Evolutionary conservation across 1,140 invertebrate species (phyloP), one percentile per base, ranked within the genome.

Genomic region (Drosophila sp.): DNA sequence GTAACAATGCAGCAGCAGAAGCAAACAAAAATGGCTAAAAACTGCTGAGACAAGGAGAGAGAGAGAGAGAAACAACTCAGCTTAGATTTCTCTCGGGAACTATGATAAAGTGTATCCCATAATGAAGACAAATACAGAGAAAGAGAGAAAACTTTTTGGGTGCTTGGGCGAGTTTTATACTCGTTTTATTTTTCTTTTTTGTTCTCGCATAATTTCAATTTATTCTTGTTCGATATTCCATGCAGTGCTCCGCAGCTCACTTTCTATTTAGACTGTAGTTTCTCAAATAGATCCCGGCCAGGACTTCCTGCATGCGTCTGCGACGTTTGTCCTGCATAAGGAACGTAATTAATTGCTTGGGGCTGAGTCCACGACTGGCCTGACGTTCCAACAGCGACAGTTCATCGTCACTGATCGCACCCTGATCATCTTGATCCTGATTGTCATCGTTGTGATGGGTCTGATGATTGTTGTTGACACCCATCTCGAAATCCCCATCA

Each of bases 61-160:
- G 17, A 17, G 17, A 17, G 17, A 17, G 58, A 54, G 66, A 64
- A 68, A 70, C 63, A 80, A 72, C 76, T 84, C 70, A 60, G 81
- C 80, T 84, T 80, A 77, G 80, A 84, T 84, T 84, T 84, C 80
- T 80, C 81, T 29, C 7, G 80, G 81, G 80, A 73, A 33, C 80
- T 68, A 85, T 85, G 81, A 84, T 85, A 84, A 74, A 84, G 66
- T 85, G 80, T 57, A 55, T 64, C 60, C 69, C 55, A 55, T 76
- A 85, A 85, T 85, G 81, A 85, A 85, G 81, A 84, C 80, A 84
- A 84, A 84, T 79, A 79, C 68, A 57, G 54, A 25, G 32, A 17
- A 35, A 33, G 32, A 32, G 38, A 33, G 33, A 27, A 8, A 25
- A 33, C 44, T 65, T 73, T 72, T 32, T 33, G 61, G 60, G 79